These are phyloP conservation scores for Vulpes lagopus DNA, from an alignment of 2,113 vertebrate genomes.

Conservation along the genomic window DNA sequence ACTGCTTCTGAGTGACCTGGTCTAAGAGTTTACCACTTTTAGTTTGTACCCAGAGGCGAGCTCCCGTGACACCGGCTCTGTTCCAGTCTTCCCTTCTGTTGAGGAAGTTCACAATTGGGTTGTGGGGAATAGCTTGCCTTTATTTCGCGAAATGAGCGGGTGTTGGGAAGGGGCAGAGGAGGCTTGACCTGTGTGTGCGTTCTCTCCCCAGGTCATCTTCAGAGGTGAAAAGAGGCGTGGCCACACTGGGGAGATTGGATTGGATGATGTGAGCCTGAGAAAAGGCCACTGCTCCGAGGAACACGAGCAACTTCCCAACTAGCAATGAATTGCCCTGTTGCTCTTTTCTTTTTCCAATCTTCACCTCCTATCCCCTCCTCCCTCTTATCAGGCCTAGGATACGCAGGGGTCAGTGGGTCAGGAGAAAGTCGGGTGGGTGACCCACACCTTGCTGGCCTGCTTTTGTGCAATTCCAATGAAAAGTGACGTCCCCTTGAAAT, in stretches of 20 bases:
- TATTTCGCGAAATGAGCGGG: not conserved
- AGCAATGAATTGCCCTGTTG: not conserved
- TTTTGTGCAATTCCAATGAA: slow-evolving; percentile 73
- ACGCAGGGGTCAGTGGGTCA: slow-evolving; percentile 36
- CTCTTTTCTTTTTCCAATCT: not conserved
- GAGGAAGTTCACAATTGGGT: not conserved
- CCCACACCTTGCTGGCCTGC: slow-evolving; percentile 3
- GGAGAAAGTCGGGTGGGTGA: slow-evolving; percentile 6
- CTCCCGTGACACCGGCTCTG: not conserved
- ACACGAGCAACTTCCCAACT: slow-evolving; percentile 75
- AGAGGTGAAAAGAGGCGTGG: slow-evolving; percentile 94
- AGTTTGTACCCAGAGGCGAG: not conserved
- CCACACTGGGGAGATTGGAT: slow-evolving; percentile 92
- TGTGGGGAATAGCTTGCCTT: not conserved
- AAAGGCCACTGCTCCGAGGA: slow-evolving; percentile 94
- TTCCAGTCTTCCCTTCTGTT: not conserved
- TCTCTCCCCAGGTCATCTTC: slow-evolving; percentile 93
- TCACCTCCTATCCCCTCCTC: slow-evolving; percentile 12
- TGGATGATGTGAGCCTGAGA: slow-evolving; percentile 95
- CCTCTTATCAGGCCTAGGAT: slow-evolving; percentile 61
- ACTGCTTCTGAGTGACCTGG: not conserved
- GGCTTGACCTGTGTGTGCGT: slow-evolving; percentile 55
- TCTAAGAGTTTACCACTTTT: not conserved
- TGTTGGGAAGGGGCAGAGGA: not conserved
- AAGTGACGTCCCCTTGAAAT: slow-evolving; percentile 37